Evolutionary conservation across 1,140 invertebrate species (phyloP).

Genomic region (Phymorhynchus buccinoides): DNA sequence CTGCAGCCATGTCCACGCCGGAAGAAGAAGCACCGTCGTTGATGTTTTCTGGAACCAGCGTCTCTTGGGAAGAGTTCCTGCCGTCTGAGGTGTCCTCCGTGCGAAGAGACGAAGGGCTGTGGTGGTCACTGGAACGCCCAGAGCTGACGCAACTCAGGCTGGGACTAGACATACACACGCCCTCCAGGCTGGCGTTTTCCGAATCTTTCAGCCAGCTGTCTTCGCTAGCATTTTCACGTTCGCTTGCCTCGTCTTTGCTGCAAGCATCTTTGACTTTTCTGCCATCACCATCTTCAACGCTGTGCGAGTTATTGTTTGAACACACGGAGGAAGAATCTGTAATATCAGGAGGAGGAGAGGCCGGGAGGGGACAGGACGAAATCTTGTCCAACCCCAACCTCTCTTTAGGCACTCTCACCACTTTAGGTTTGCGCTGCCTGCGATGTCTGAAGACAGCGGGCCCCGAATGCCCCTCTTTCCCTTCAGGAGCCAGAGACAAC

Average conservation of each 20-base stretch:
- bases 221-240: not conserved
- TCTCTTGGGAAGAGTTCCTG: not conserved
- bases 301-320: not conserved
- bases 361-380: constrained; percentile 13
- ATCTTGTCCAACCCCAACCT: constrained; percentile 37
- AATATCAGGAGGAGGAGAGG: not conserved
- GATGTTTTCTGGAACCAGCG: not conserved
- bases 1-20: not conserved
- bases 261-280: not conserved
- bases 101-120: not conserved
- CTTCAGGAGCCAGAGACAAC: not conserved
- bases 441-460: not conserved
- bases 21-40: not conserved
- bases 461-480: not conserved
- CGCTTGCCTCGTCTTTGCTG: not conserved
- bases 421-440: constrained; percentile 27
- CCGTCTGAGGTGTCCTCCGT: not conserved
- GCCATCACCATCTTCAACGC: not conserved
- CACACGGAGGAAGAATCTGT: not conserved
- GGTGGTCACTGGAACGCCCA: not conserved
- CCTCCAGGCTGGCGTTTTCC: not conserved
- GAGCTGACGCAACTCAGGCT: not conserved
- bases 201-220: not conserved
- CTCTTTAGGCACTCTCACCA: constrained; percentile 36
- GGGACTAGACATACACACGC: not conserved